Percentiles rank a stretch among this genome's conserved stretches.
Evolutionary conservation across 2,888 invertebrate species (phyloP).

Genomic region (Miltochrista miniata): DNA sequence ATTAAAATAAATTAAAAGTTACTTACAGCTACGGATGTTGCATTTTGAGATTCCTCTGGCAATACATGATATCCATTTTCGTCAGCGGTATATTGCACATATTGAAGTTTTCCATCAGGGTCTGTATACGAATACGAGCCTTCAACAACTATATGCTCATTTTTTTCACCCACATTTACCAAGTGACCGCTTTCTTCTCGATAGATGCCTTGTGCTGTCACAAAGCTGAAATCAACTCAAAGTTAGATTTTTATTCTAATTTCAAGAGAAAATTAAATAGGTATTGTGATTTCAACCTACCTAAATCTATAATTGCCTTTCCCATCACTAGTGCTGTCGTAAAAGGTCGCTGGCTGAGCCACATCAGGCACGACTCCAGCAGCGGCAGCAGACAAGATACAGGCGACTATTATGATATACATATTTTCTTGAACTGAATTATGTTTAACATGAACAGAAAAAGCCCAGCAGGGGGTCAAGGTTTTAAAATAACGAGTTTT

Average conservation of each 20-base stretch:
- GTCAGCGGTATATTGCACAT: conserved; percentile 43
- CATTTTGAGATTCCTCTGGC: not conserved
- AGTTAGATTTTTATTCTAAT: too few species aligned
- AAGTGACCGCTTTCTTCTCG: conserved; percentile 85
- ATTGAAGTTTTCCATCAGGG: conserved; percentile 35
- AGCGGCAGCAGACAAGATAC: not conserved
- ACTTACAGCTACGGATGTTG: not conserved
- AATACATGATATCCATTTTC: conserved; percentile 38
- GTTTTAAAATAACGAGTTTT: not conserved
- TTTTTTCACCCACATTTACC: conserved; percentile 39
- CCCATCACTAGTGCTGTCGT: conserved; percentile 29
- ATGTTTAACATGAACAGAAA: not conserved
- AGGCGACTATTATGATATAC: not conserved
- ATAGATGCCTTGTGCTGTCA: conserved; percentile 53
- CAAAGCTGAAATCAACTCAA: conserved; percentile 1
- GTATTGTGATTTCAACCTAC: not conserved
- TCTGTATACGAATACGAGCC: conserved; percentile 49
- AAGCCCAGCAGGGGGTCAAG: not conserved
- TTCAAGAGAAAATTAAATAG: too few species aligned
- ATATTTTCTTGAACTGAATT: not conserved
- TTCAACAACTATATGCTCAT: conserved; percentile 41
- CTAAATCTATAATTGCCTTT: conserved; percentile 26
- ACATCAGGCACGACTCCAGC: not conserved
- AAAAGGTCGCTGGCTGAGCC: conserved; percentile 19
- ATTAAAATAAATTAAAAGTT: too few species aligned